A percentile compares a stretch with the other conserved stretches of the same genome.
phyloP scores from a whole-genome alignment of 2,797 vertebrate genomes.

The Spheniscus humboldti region DNA sequence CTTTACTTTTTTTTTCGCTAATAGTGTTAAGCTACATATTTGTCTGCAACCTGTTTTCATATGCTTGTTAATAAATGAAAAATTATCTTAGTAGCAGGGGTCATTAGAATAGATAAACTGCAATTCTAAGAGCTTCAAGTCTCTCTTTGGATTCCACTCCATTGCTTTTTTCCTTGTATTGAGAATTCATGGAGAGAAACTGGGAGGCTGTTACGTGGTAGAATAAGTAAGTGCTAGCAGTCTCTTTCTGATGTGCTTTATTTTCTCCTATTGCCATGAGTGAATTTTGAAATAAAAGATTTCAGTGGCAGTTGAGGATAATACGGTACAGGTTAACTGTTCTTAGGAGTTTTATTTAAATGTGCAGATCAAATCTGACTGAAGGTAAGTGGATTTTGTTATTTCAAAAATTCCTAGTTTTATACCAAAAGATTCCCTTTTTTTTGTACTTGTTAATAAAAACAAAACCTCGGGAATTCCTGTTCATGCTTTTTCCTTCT shows the following conservation, averaged over 20 bases:
- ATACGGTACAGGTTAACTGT: background rate
- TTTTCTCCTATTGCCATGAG: background rate
- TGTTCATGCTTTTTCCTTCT: background rate
- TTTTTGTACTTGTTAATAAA: background rate
- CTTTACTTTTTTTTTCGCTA: background rate
- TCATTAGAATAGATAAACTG: background rate
- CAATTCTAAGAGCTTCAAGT: background rate
- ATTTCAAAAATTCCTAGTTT: accelerated
- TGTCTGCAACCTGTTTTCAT: background rate
- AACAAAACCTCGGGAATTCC: background rate
- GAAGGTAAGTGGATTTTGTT: background rate
- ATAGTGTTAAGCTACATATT: background rate
- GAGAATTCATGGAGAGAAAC: background rate
- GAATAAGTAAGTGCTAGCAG: too few relatives aligned
- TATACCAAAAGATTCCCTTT: accelerated
- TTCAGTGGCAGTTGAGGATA: background rate
- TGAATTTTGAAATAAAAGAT: background rate
- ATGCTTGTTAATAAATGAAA: background rate
- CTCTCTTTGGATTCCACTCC: background rate
- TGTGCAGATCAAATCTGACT: background rate
- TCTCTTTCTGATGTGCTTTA: background rate
- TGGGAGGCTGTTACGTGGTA: background rate
- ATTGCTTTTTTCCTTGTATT: background rate
- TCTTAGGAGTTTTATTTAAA: background rate
- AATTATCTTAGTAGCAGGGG: background rate